Percentiles rank a stretch among this genome's conserved stretches.
These are phyloP conservation scores for Prosopocoilus inquinatus DNA, from an alignment of 2,888 invertebrate genomes.

Conservation along the genomic window DNA sequence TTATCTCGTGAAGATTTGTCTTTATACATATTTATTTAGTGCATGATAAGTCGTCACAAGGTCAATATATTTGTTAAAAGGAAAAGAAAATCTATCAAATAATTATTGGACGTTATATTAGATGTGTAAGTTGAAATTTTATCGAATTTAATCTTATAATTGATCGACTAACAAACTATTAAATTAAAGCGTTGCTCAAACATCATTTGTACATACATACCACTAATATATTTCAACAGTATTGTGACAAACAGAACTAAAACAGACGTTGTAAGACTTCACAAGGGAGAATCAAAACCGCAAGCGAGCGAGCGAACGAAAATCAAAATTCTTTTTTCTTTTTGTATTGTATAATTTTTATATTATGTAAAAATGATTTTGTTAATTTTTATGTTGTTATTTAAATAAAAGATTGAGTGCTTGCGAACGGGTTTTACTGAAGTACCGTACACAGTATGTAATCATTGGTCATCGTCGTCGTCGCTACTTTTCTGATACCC, in stretches of 20 bases:
- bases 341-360: neutral
- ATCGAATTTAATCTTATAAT: too few relatives aligned
- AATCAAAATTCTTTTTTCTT: constrained; percentile 1
- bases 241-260: neutral
- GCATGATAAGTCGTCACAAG: neutral
- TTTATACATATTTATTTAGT: neutral
- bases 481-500: constrained; percentile 38
- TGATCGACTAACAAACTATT: too few relatives aligned
- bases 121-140: too few relatives aligned
- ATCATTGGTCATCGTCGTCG: constrained; percentile 19
- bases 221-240: too few relatives aligned
- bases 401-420: constrained; percentile 13
- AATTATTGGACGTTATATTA: too few relatives aligned
- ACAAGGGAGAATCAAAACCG: neutral
- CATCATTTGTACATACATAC: too few relatives aligned
- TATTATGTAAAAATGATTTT: constrained; percentile 7
- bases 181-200: too few relatives aligned
- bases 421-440: neutral
- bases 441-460: neutral
- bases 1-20: neutral
- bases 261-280: neutral
- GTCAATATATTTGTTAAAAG: too few relatives aligned
- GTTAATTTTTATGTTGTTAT: constrained; percentile 13
- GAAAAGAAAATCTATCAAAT: too few relatives aligned
- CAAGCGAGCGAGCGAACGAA: neutral